Evolutionary conservation across 2,888 invertebrate species (phyloP), one percentile per base, ranked within the genome.

Genomic region (Plusia festucae): DNA sequence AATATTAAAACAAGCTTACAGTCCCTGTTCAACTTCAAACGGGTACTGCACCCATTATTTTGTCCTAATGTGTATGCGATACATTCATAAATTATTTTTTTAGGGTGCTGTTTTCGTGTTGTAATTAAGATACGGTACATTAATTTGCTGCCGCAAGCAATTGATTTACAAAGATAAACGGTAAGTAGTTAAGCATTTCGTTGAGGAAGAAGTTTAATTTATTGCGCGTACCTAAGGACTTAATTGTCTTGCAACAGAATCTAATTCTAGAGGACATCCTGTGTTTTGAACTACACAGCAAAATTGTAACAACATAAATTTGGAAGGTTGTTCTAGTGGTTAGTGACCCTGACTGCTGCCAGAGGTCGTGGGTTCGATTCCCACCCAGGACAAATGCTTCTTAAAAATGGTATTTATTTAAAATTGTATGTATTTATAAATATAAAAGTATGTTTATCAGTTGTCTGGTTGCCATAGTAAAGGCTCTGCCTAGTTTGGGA

Each of bases 1-100:
- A n/a, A 22, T 13, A 18, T 13, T 60, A n/a, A 24, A 20, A 51
- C 30, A 53, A 18, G 9, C 49, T 30, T 53, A 55, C 16, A 24
- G 32, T 55, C 27, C 5, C n/a, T n/a, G n/a, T n/a, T n/a, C n/a
- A n/a, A n/a, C n/a, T n/a, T n/a, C n/a, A 27, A 27, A 27, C 27
- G 27, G 2, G 27, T 27, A 27, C 27, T 15, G 20, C n/a, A 15
- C 7, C 34, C 27, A 52, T 64, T 60, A 58, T 57, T 62, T 57
- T 65, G 60, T 58, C 59, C 44, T 67, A 13, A 24, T 66, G 40
- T 60, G 60, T 60, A 64, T 44, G 3, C 11, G 18, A 18, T 49
- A 49, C 20, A 49, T 11, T 9, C 52, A 53, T 54, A 46, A 22
- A 32, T 30, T 70, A 13, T 59, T 18, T 53, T 16, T 22, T 53